Conservation (phyloP, 1,140 invertebrate species). For the Caenorhabditis latens region DNA sequence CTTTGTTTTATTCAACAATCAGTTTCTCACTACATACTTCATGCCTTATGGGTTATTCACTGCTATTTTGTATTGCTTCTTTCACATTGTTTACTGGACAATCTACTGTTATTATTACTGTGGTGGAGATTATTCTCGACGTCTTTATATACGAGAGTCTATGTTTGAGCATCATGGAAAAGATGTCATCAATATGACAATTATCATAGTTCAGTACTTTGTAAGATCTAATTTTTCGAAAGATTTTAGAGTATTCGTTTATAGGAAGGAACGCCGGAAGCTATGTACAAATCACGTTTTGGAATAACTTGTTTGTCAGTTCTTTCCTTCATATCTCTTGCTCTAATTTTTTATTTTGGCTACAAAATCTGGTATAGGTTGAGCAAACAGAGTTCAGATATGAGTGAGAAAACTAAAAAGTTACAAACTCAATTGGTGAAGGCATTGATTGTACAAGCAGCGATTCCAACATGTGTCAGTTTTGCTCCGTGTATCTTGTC, state of each 20-base stretch:
- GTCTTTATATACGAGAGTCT: background rate
- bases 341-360: constrained; percentile 1
- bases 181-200: background rate
- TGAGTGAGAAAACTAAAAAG: background rate
- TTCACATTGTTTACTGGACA: background rate
- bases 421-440: background rate
- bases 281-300: background rate
- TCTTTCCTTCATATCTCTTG: background rate
- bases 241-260: background rate
- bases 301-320: background rate
- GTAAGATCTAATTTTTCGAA: background rate
- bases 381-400: background rate
- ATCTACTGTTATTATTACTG: background rate
- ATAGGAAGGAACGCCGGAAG: background rate
- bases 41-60: background rate
- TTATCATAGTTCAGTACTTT: background rate
- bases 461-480: background rate
- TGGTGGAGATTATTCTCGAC: background rate
- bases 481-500: background rate
- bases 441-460: background rate
- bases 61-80: background rate
- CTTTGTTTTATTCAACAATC: background rate
- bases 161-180: constrained; percentile 1
- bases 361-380: background rate
- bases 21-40: background rate